A percentile compares a stretch with the other conserved stretches of the same genome.
phyloP scores from a whole-genome alignment of 2,888 invertebrate genomes.

The Criorhina ranunculi region DNA sequence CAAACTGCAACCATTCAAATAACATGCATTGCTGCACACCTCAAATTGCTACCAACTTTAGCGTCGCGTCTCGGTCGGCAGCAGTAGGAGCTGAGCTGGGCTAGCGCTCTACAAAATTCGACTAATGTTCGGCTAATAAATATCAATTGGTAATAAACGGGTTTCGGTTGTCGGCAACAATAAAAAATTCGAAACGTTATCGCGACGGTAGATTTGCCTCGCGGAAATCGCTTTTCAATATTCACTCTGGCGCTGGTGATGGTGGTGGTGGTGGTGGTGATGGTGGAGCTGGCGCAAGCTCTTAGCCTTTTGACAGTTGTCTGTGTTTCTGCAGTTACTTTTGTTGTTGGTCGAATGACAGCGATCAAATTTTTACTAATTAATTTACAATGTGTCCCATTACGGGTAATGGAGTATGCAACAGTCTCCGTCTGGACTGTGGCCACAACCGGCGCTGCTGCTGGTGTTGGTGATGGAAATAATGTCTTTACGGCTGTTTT shows the following conservation, averaged over 20 bases:
- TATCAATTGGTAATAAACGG: constrained; percentile 76
- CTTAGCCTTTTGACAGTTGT: constrained; percentile 48
- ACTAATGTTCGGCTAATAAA: constrained; percentile 76
- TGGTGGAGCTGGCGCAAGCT: constrained; percentile 24
- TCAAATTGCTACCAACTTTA: constrained; percentile 74
- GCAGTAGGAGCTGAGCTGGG: neutral
- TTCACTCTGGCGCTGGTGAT: constrained; percentile 34
- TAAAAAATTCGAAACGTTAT: constrained; percentile 69
- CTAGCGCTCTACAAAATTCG: constrained; percentile 70
- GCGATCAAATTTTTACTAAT: constrained; percentile 76
- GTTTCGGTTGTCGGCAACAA: constrained; percentile 75
- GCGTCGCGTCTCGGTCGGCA: constrained; percentile 8
- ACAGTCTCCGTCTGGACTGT: constrained; percentile 36
- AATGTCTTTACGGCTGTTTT: constrained; percentile 70
- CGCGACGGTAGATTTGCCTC: constrained; percentile 68
- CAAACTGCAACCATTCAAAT: constrained; percentile 76
- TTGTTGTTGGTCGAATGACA: constrained; percentile 61
- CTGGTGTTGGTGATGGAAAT: constrained; percentile 60
- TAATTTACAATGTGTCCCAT: constrained; percentile 77
- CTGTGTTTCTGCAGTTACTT: constrained; percentile 4
- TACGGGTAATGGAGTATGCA: constrained; percentile 65
- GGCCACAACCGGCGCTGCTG: constrained; percentile 12
- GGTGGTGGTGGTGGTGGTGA: neutral
- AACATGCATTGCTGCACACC: constrained; percentile 77
- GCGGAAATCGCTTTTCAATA: constrained; percentile 77